Percentiles rank a stretch among this genome's conserved stretches.
These are phyloP conservation scores for Parasteatoda lunata DNA, from an alignment of 2,888 invertebrate species.

Conservation along the genomic window DNA sequence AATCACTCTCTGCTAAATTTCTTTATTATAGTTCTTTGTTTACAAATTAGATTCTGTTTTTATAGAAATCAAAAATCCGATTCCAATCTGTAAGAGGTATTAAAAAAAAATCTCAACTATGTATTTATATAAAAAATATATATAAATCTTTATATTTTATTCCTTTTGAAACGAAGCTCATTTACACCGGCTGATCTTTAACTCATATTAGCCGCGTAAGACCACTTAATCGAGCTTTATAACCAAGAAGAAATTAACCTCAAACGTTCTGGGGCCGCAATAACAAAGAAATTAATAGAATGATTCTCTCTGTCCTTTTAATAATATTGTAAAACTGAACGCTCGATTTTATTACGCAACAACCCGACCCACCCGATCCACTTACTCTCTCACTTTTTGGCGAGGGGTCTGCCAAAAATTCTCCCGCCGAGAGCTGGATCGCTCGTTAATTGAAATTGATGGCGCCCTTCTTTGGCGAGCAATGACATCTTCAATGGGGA, in stretches of 20 bases:
- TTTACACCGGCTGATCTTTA: conserved; percentile 18
- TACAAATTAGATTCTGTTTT: too few relatives aligned
- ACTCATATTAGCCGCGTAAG: conserved; percentile 52
- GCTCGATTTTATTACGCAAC: conserved; percentile 35
- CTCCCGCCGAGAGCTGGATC: conserved; percentile 11
- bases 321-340: conserved; percentile 61
- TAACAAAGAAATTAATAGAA: conserved; percentile 64
- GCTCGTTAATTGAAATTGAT: conserved; percentile 70
- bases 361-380: not conserved
- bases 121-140: not conserved
- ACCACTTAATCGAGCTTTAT: conserved; percentile 47
- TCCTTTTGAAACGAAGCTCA: conserved; percentile 4
- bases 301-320: conserved; percentile 41
- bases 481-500: conserved; percentile 69
- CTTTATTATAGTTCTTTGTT: too few relatives aligned
- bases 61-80: too few relatives aligned
- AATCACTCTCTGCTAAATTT: too few relatives aligned
- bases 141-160: not conserved
- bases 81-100: too few relatives aligned
- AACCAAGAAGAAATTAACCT: conserved; percentile 63
- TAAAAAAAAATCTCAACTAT: too few relatives aligned
- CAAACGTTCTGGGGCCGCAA: conserved; percentile 54
- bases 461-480: conserved; percentile 59
- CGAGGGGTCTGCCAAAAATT: conserved; percentile 34
- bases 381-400: conserved; percentile 20